These are phyloP conservation scores for Empidonax alnorum DNA, from an alignment of 2,113 vertebrate species.

Conservation along the genomic window DNA sequence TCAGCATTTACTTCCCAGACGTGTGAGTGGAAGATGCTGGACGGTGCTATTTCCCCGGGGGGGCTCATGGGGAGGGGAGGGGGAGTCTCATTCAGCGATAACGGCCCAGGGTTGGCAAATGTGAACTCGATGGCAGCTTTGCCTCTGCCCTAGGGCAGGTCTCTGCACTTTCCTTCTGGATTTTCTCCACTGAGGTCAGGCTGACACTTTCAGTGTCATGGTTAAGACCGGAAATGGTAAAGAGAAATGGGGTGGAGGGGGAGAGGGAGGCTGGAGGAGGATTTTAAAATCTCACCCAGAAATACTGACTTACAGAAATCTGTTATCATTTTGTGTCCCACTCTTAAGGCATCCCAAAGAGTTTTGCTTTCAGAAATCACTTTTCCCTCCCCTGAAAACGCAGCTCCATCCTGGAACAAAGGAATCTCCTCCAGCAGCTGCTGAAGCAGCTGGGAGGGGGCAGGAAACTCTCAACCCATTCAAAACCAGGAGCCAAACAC, in stretches of 20 bases:
- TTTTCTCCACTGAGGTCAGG: neutral
- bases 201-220: neutral
- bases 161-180: neutral
- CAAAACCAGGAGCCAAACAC: neutral
- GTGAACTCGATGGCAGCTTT: neutral
- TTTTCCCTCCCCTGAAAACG: neutral
- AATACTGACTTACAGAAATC: neutral
- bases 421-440: neutral
- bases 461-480: neutral
- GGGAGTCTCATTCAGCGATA: neutral
- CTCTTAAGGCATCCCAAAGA: neutral
- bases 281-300: neutral
- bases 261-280: neutral
- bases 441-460: neutral
- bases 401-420: neutral
- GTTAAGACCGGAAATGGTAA: neutral
- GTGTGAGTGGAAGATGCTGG: neutral
- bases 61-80: neutral
- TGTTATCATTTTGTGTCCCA: neutral
- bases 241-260: neutral
- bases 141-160: neutral
- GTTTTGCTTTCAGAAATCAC: neutral
- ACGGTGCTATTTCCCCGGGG: neutral
- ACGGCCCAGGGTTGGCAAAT: neutral
- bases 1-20: neutral